Base-by-base conservation (phyloP, 2,797 vertebrate species). In the Carapus acus region DNA sequence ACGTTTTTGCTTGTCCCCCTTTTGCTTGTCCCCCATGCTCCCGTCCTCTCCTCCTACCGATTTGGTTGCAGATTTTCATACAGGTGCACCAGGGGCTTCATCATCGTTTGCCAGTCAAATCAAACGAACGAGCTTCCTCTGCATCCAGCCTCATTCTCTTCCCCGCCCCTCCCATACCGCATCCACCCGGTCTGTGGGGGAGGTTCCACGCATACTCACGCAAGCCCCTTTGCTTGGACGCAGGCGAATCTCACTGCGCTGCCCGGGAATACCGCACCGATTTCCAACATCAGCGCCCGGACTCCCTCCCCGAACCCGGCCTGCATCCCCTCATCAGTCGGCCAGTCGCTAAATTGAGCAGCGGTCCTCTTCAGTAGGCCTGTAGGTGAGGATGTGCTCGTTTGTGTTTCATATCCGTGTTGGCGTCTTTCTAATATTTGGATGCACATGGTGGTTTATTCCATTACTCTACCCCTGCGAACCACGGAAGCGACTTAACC, bases 131-230 rank as follows among this genome's bases (percentile, higher is more conserved):
- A 46, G 50, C 21, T 24, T 6, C 34, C 34, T 2, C 13, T 60
- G n/a, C n/a, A n/a, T n/a, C n/a, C n/a, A n/a, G n/a, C n/a, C n/a
- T n/a, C n/a, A n/a, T 1, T 19, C 69, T 54, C 73, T 62, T 50
- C 69, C 64, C 78, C 71, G 68, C 65, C 55, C 45, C 78, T 67
- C 80, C 73, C 70, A 75, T 81, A 71, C 70, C 73, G 76, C 67
- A 77, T 50, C 62, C 58, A 58, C 8, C 61, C 7, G 42, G 66
- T 52, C 59, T 50, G 76, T 73, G 69, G 76, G 81, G 76, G 67
- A 76, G 72, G 71, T 62, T 73, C 54, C 51, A 50, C 58, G 15
- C 40, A 54, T 44, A 61, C 65, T 56, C 47, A 39, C 49, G 15
- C 51, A 40, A 3, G 38, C 49, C 9, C 49, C 42, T 49, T 48